These are phyloP conservation scores for Lophotriccus pileatus DNA, from an alignment of 2,797 vertebrate genomes.

Conservation along the genomic window DNA sequence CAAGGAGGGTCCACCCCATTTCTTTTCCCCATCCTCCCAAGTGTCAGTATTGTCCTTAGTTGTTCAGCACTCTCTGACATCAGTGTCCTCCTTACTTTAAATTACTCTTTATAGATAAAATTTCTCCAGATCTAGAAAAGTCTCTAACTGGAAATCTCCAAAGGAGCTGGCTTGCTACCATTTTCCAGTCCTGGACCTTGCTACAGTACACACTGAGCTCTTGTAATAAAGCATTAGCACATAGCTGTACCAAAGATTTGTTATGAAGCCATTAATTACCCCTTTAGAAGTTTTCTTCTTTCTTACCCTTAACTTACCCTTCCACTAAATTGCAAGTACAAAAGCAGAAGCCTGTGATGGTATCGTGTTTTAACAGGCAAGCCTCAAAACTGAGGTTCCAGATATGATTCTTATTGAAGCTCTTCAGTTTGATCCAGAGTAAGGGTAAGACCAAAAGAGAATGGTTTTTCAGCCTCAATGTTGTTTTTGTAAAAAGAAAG, in stretches of 20 bases:
- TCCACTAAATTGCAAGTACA: neutral
- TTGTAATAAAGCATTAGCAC: neutral
- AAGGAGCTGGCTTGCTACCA: neutral
- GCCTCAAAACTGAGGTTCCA: neutral
- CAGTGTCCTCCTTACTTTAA: neutral
- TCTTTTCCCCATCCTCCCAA: neutral
- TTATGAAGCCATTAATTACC: neutral
- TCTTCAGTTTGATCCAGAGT: neutral
- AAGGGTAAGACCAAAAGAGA: neutral
- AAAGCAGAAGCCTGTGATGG: neutral
- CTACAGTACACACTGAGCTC: neutral
- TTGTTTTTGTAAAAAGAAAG: neutral
- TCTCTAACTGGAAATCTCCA: neutral
- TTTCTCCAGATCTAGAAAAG: neutral
- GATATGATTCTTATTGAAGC: neutral
- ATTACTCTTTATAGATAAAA: neutral
- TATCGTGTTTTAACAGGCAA: neutral
- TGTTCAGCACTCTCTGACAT: neutral
- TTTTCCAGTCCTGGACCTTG: neutral
- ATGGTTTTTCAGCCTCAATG: neutral
- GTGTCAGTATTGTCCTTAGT: neutral
- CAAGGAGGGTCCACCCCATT: neutral
- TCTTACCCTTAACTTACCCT: neutral
- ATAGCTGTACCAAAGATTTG: neutral
- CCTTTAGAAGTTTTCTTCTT: neutral